Evolutionary conservation across 2,113 vertebrate species (phyloP), one percentile per base, ranked within the genome.

Genomic region (Osmerus mordax): DNA sequence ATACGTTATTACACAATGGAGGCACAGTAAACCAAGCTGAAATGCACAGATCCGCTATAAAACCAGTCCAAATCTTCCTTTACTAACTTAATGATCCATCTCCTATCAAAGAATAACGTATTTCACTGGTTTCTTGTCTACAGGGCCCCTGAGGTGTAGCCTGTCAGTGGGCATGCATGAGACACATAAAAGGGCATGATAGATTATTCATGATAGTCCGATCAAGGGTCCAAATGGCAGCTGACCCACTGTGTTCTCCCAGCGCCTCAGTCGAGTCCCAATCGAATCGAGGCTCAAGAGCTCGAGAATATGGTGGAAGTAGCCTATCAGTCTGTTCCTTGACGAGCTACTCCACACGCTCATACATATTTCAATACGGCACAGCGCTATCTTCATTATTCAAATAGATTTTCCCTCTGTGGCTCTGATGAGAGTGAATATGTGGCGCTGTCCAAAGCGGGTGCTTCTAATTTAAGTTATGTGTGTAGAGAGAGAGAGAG

Each of bases 301-400:
- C 23, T 28, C 7, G 52, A 29, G 23, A 81, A 76, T 74, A n/a
- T 15, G 79, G 77, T 74, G 58, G 14, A 60, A 69, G 41, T 71
- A 76, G 81, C 59, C 77, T 55, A 66, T 41, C 52, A 29, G 56
- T 69, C 77, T 78, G 67, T 76, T 73, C 62, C 53, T 78, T 75
- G 76, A 82, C 77, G 78, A 85, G 75, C 67, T 59, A 74, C 75
- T 56, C 1, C 54, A 73, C 67, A 11, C 67, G 68, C 78, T 86
- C 73, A 82, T 91, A 80, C 84, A 89, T 87, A 88, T 58, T 87
- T 88, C 25, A 85, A 70, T 16, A 23, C 32, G 70, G 62, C 52
- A 65, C 68, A 77, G 59, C 70, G 70, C 76, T 70, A 70, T 83
- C 65, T 71, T 83, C 60, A 79, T 81, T 67, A 81, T 82, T 70